These are phyloP conservation scores for Branchipolynoe longqiensis DNA, from an alignment of 2,888 invertebrate genomes.

Conservation along the genomic window DNA sequence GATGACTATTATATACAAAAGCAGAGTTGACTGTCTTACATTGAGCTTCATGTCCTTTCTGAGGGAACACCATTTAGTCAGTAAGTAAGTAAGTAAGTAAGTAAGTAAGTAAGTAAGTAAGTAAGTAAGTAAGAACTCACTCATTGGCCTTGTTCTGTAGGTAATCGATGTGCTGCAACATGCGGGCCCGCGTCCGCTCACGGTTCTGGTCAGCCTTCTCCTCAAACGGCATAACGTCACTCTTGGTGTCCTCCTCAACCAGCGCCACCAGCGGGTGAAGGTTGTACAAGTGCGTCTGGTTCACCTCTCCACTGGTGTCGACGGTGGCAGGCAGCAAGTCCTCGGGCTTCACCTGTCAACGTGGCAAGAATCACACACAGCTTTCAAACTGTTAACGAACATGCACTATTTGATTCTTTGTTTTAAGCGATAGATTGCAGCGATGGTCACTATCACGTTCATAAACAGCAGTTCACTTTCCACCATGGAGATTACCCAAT, in stretches of 20 bases:
- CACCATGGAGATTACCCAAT: too few relatives aligned
- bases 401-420: too few relatives aligned
- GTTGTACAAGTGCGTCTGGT: background rate
- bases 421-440: too few relatives aligned
- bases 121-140: slow-evolving; percentile 2
- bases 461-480: too few relatives aligned
- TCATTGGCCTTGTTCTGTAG: slow-evolving; percentile 14
- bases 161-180: slow-evolving; percentile 41
- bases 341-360: background rate
- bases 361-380: background rate
- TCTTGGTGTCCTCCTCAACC: slow-evolving; percentile 14
- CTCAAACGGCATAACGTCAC: background rate
- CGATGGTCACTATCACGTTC: too few relatives aligned
- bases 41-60: too few relatives aligned
- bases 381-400: too few relatives aligned
- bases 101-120: background rate
- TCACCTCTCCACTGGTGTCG: background rate
- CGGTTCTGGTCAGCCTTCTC: background rate
- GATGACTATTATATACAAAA: too few relatives aligned
- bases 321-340: background rate
- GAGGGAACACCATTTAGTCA: too few relatives aligned
- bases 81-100: too few relatives aligned
- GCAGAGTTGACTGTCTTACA: too few relatives aligned
- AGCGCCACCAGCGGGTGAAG: slow-evolving; percentile 67
- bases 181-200: background rate